Conservation (phyloP, 2,888 invertebrate species). For the Chrysolina americana region DNA sequence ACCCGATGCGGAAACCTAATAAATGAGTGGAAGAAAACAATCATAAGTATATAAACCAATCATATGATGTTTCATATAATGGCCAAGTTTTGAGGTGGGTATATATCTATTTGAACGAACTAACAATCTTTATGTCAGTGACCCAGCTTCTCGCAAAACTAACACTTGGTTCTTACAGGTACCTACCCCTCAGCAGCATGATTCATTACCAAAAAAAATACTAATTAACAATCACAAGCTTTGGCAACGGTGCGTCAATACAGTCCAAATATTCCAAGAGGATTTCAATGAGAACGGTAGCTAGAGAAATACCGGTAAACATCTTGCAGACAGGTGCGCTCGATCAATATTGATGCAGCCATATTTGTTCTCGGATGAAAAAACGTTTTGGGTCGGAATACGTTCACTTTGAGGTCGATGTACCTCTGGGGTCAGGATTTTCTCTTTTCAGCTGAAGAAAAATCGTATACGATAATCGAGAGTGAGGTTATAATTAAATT, state of each 20-base stretch:
- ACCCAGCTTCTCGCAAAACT: no score
- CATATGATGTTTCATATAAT: no score
- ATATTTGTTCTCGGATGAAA: constrained; percentile 42
- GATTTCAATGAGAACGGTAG: constrained; percentile 54
- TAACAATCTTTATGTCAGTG: no score
- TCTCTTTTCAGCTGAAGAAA: background rate
- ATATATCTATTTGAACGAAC: no score
- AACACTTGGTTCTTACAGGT: no score
- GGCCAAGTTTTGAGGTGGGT: no score
- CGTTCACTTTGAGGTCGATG: constrained; percentile 27
- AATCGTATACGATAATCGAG: background rate
- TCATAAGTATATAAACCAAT: no score
- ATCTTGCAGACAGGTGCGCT: constrained; percentile 56
- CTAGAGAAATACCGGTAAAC: constrained; percentile 48
- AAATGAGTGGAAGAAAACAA: no score
- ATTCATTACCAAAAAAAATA: background rate
- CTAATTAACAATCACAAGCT: background rate
- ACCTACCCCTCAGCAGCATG: no score
- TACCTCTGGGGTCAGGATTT: constrained; percentile 7
- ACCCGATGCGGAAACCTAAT: no score
- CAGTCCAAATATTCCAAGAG: constrained; percentile 36
- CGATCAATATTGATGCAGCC: constrained; percentile 62
- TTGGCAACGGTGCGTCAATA: constrained; percentile 20
- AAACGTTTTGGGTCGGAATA: background rate
- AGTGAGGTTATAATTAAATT: background rate